phyloP scores from a whole-genome alignment of 2,113 vertebrate species.

The Amphiprion percula region DNA sequence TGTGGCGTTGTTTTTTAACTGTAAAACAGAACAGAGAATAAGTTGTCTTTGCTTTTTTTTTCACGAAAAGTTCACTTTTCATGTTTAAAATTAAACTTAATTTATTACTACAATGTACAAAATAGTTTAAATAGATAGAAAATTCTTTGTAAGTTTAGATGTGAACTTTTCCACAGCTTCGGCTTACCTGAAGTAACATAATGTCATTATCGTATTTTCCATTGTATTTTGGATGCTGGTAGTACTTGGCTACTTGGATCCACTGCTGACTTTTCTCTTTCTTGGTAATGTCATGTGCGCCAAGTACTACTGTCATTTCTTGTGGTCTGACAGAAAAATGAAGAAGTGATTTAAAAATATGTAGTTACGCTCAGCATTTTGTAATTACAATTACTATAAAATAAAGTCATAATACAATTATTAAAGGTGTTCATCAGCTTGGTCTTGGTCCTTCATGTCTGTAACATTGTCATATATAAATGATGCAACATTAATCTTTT shows the following conservation, averaged over 20 bases:
- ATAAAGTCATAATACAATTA: too few species aligned
- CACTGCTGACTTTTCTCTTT: slow-evolving; percentile 71
- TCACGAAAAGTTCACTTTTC: too few species aligned
- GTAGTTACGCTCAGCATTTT: neutral
- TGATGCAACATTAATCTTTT: too few species aligned
- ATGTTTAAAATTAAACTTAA: too few species aligned
- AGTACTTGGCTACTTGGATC: slow-evolving; percentile 53
- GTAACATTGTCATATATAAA: too few species aligned
- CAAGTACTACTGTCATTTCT: slow-evolving; percentile 67
- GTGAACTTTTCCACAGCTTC: neutral
- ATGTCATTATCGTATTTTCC: slow-evolving; percentile 48
- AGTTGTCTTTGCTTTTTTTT: neutral
- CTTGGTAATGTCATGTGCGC: slow-evolving; percentile 71
- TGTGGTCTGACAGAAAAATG: accelerated
- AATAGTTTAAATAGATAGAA: neutral
- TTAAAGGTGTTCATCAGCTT: neutral
- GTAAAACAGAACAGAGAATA: slow-evolving; percentile 11
- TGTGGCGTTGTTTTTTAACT: slow-evolving; percentile 65
- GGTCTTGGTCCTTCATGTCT: too few species aligned
- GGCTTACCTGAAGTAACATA: slow-evolving; percentile 76
- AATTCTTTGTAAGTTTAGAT: neutral
- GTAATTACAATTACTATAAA: too few species aligned
- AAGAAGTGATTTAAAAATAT: neutral
- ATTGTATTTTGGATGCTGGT: slow-evolving; percentile 33
- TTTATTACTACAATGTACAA: neutral